Base-by-base conservation (phyloP, 2,888 invertebrate species). In the Drosophila kanekoi region DNA sequence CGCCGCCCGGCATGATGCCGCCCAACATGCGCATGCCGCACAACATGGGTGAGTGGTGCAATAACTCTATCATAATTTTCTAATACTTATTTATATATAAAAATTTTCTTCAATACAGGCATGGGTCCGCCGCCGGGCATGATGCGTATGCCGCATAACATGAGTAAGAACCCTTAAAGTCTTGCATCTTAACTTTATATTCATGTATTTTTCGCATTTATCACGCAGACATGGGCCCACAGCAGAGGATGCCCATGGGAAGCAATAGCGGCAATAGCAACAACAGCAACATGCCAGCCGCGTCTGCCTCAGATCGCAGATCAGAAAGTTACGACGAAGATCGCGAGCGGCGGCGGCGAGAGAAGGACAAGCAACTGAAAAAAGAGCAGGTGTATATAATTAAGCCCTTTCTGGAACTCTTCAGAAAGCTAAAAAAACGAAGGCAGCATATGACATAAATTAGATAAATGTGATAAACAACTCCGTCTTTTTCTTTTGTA, bases 281-380 rank as follows among this genome's bases (percentile, higher is more conserved):
- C 20, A 71, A 56, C 28, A 67, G 28, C 61, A 81, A 70, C 49
- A 38, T 82, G 54, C 14, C 57, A 10, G n/a, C 73, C 13, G 62
- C 79, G 14, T 48, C 72, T 13, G 58, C 65, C 14, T 51, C 61
- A 37, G 87, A 87, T 49, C 87, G 82, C 13, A 48, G 77, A 59
- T 57, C 69, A 2, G 76, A 72, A 8, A 35, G 57, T 56, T 83
- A 76, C 35, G 85, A 86, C 13, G 85, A 86, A 40, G 85, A 86
- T 32, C 87, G 86, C 13, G 86, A 86, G 41, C 71, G 86, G 0
- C 58, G 87, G 32, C 72, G 89, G 4, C 85, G 93, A 1, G 93
- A 94, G 0, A 91, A 93, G 41, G 94, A 94, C 35, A 89, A 91
- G 37, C 94, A 93, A 5, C 90, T 93, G 0, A 93, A 94, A 1